Evolutionary conservation across 2,888 invertebrate species (phyloP).

Genomic region (Cataglyphis altisquamis): DNA sequence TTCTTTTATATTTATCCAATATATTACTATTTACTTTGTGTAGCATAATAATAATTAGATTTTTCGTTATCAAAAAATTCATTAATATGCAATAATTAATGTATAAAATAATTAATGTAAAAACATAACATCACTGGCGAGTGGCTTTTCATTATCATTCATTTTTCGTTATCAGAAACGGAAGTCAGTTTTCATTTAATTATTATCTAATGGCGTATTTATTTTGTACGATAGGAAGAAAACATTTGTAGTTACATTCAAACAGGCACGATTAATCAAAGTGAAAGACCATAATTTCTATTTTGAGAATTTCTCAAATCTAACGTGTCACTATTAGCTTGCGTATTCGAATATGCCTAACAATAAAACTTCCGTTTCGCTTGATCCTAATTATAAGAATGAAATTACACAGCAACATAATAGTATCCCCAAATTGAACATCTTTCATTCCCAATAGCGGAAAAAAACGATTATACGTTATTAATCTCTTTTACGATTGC

Average conservation of each 20-base stretch:
- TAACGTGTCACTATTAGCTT: neutral
- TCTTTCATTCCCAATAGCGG: constrained; percentile 44
- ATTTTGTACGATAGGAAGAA: neutral
- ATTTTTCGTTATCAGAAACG: constrained; percentile 54
- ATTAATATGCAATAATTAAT: constrained; percentile 1
- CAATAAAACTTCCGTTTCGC: neutral
- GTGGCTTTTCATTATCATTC: constrained; percentile 74
- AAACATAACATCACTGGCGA: constrained; percentile 35
- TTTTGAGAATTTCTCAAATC: neutral
- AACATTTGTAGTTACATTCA: neutral
- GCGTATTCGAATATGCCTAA: constrained; percentile 7
- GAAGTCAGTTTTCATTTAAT: neutral
- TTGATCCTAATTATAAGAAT: constrained; percentile 20
- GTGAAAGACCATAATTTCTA: neutral
- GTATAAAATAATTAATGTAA: neutral
- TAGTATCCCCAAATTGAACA: constrained; percentile 27
- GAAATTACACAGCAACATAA: neutral
- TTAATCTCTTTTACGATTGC: constrained; percentile 60
- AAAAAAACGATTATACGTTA: constrained; percentile 34
- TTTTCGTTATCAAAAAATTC: neutral
- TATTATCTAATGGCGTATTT: neutral
- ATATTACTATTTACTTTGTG: neutral
- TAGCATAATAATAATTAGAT: constrained; percentile 12
- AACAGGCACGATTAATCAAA: constrained; percentile 12
- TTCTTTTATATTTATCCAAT: constrained; percentile 14